Percentiles rank a stretch among this genome's conserved stretches.
These are phyloP conservation scores for Carollia perspicillata DNA, from an alignment of 2,113 vertebrate species.

Conservation along the genomic window DNA sequence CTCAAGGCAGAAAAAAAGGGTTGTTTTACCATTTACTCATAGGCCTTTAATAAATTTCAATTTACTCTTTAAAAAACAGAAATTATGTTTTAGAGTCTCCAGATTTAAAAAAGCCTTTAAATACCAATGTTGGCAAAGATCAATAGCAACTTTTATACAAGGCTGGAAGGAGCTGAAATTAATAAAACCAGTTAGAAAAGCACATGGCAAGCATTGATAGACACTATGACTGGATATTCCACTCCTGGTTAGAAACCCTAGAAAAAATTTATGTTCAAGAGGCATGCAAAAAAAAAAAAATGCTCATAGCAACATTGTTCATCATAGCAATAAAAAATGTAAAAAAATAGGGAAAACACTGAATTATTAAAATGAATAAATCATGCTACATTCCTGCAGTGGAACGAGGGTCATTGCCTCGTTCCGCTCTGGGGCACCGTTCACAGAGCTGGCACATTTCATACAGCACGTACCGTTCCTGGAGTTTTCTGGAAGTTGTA, in stretches of 20 bases:
- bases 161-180: neutral
- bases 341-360: neutral
- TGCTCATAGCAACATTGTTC: neutral
- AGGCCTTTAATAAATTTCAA: neutral
- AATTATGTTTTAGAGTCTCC: neutral
- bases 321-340: neutral
- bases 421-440: neutral
- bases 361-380: slow-evolving; percentile 11
- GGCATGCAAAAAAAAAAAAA: neutral
- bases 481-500: neutral
- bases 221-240: neutral
- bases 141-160: neutral
- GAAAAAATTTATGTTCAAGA: neutral
- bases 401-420: neutral
- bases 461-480: neutral
- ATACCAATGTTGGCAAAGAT: neutral
- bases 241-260: neutral
- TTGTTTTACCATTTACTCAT: neutral
- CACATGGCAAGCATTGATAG: neutral
- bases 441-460: neutral
- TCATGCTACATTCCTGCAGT: neutral
- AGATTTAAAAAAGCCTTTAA: neutral
- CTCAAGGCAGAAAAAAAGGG: neutral
- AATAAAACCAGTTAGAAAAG: neutral
- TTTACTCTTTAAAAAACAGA: neutral